Evolutionary conservation across 2,113 vertebrate genomes (phyloP).

Genomic region (Embiotoca jacksoni): DNA sequence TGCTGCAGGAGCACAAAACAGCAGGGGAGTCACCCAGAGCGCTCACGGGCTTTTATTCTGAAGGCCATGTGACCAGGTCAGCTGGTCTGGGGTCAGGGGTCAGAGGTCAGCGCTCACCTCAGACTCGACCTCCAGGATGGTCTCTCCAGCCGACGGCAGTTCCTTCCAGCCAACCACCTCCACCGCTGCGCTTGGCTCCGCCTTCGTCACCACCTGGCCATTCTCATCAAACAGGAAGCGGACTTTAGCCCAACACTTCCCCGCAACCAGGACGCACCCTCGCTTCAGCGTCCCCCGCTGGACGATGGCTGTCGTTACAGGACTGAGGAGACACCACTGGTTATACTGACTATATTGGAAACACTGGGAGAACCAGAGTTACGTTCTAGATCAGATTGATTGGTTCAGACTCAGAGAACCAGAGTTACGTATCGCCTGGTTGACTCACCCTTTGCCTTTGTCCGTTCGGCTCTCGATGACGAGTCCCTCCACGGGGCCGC

Average conservation of each 20-base stretch:
- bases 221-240: slow-evolving; percentile 94
- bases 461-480: slow-evolving; percentile 94
- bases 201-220: slow-evolving; percentile 79
- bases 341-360: too few species aligned
- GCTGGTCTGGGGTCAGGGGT: too few species aligned
- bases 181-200: slow-evolving; percentile 87
- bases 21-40: too few species aligned
- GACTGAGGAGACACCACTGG: slow-evolving; percentile 55
- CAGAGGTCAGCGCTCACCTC: slow-evolving; percentile 83
- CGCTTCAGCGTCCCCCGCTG: slow-evolving; percentile 91
- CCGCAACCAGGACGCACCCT: slow-evolving; percentile 91
- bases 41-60: not conserved
- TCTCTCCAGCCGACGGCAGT: slow-evolving; percentile 92
- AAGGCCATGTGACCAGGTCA: not conserved
- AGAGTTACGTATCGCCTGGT: not conserved
- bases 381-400: too few species aligned
- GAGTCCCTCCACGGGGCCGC: slow-evolving; percentile 88
- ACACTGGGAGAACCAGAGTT: not conserved
- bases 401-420: not conserved
- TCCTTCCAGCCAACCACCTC: slow-evolving; percentile 96
- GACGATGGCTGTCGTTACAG: slow-evolving; percentile 91
- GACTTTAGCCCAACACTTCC: slow-evolving; percentile 94
- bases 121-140: slow-evolving; percentile 94
- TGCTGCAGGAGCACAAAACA: slow-evolving; percentile 81
- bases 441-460: slow-evolving; percentile 87